phyloP scores from a whole-genome alignment of 2,113 vertebrate species.

The Aythya baeri region DNA sequence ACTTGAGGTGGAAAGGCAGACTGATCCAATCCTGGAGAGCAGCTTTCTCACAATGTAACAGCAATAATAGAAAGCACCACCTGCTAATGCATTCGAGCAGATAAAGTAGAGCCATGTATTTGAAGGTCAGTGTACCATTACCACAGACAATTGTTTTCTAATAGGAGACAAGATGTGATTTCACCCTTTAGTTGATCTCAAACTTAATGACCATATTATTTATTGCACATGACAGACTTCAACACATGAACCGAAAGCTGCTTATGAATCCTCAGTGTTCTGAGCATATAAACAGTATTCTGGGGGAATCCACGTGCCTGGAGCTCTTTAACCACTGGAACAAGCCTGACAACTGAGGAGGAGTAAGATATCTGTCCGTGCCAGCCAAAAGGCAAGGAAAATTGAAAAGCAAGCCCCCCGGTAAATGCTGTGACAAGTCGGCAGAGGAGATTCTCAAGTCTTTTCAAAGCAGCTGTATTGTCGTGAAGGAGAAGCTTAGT shows the following conservation, averaged over 20 bases:
- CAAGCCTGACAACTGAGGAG: background rate
- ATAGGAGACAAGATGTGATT: background rate
- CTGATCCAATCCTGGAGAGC: background rate
- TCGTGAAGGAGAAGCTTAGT: fast-evolving
- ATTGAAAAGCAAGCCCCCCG: background rate
- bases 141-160: background rate
- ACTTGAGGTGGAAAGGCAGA: background rate
- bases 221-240: background rate
- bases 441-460: background rate
- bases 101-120: background rate
- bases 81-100: background rate
- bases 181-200: background rate
- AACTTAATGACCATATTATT: background rate
- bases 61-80: background rate
- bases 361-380: background rate
- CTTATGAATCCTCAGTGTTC: background rate
- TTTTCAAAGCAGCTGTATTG: fast-evolving
- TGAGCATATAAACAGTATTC: background rate
- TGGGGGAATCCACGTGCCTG: background rate
- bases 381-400: background rate
- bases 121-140: background rate
- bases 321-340: background rate
- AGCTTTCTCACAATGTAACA: background rate
- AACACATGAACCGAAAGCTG: background rate
- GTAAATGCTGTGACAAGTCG: background rate